These are phyloP conservation scores for Epinephelus cyanopodus DNA, from an alignment of 2,113 vertebrate genomes.

Conservation along the genomic window DNA sequence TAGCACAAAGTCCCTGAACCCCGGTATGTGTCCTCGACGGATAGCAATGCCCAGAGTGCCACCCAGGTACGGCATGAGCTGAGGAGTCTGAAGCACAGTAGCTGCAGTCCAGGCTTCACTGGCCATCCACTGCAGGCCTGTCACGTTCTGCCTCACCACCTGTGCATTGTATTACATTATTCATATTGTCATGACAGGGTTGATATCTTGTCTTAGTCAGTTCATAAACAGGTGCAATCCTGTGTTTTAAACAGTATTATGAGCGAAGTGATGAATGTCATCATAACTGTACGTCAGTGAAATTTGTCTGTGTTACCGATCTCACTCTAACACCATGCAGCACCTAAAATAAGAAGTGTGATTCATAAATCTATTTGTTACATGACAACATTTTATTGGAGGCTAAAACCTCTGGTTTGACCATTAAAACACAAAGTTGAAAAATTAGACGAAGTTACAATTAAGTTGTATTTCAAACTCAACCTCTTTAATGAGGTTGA, in stretches of 20 bases:
- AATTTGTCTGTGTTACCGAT: no score
- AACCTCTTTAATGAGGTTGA: conserved; percentile 54
- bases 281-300: background rate
- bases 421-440: background rate
- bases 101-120: conserved; percentile 71
- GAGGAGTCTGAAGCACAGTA: conserved; percentile 50
- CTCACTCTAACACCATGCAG: no score
- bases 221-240: background rate
- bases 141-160: conserved; percentile 76
- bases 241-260: background rate
- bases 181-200: background rate
- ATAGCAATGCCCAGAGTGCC: conserved; percentile 76
- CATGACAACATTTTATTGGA: background rate
- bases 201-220: background rate
- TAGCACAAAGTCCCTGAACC: conserved; percentile 59
- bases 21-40: conserved; percentile 74
- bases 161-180: conserved; percentile 7
- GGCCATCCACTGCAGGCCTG: conserved; percentile 81
- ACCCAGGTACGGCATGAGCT: conserved; percentile 61
- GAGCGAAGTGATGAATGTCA: no score
- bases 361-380: background rate
- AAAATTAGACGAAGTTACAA: background rate
- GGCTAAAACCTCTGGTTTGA: background rate
- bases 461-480: background rate
- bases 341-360: no score